A percentile compares a stretch with the other conserved stretches of the same genome.
These are phyloP conservation scores for Esperia sulphurella DNA, from an alignment of 2,888 invertebrate species.

Conservation along the genomic window DNA sequence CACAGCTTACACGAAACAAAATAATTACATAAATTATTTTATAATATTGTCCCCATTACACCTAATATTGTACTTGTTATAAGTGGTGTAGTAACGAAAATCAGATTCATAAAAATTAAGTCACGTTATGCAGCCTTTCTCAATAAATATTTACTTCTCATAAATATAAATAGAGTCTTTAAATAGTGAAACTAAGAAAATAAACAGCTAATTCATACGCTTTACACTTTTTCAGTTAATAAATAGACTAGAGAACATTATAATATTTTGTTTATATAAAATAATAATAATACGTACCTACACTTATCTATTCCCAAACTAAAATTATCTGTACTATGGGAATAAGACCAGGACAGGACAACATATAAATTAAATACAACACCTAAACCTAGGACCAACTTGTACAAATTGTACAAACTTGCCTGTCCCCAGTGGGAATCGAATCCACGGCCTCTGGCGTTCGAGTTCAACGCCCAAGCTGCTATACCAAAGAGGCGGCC, in stretches of 20 bases:
- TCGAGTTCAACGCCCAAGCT: too few species aligned
- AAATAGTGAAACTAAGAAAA: background rate
- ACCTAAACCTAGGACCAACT: too few species aligned
- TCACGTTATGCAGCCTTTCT: background rate
- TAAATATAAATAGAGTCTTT: background rate
- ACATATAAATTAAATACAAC: too few species aligned
- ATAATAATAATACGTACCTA: background rate
- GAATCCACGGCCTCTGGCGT: too few species aligned
- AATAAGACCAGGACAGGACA: too few species aligned
- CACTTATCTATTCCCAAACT: too few species aligned
- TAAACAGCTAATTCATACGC: background rate
- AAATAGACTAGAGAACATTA: background rate
- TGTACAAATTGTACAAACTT: too few species aligned
- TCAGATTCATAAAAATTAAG: background rate
- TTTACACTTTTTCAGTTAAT: background rate
- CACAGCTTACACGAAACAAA: constrained; percentile 6
- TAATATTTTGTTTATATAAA: too few species aligned
- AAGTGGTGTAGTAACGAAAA: constrained; percentile 3
- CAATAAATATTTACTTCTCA: background rate
- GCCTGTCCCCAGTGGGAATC: too few species aligned
- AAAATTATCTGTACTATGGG: too few species aligned
- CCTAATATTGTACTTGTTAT: constrained; percentile 25
- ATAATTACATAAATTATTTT: background rate
- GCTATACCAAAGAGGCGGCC: too few species aligned
- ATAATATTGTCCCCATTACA: constrained; percentile 9